Evolutionary conservation across 2,888 invertebrate species (phyloP).

Genomic region (Allolobophora icterica): DNA sequence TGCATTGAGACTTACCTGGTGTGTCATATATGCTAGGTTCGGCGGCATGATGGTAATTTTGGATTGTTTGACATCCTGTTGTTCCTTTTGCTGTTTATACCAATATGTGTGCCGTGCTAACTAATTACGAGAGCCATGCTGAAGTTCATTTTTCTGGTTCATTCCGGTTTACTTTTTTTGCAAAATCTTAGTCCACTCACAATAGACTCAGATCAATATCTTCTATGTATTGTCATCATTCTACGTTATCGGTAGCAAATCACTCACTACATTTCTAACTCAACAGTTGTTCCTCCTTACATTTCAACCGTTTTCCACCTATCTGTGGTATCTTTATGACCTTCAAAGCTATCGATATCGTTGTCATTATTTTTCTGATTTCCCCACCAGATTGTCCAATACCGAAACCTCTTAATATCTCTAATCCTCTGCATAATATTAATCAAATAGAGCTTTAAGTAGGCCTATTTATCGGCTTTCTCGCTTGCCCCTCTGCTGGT

Average conservation of each 20-base stretch:
- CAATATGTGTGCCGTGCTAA: neutral
- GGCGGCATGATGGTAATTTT: conserved; percentile 17
- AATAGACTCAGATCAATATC: neutral
- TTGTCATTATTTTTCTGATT: too few relatives aligned
- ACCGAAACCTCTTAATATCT: neutral
- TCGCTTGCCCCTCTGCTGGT: too few relatives aligned
- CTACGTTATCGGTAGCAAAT: neutral
- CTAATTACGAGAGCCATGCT: neutral
- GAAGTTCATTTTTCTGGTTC: neutral
- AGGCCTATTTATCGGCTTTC: neutral
- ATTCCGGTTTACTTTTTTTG: neutral
- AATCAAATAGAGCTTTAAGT: neutral
- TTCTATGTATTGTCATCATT: neutral
- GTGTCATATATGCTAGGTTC: neutral
- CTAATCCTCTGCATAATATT: neutral
- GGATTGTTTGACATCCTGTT: neutral
- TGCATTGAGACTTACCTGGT: neutral
- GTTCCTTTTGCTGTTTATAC: neutral
- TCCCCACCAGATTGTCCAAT: neutral
- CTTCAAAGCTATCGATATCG: too few relatives aligned
- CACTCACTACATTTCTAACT: neutral
- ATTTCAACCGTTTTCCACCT: neutral
- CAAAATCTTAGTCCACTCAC: neutral
- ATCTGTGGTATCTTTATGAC: too few relatives aligned
- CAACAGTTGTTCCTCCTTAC: neutral